These are phyloP conservation scores for Tupaia tana DNA, from an alignment of 2,113 vertebrate species.

Conservation along the genomic window DNA sequence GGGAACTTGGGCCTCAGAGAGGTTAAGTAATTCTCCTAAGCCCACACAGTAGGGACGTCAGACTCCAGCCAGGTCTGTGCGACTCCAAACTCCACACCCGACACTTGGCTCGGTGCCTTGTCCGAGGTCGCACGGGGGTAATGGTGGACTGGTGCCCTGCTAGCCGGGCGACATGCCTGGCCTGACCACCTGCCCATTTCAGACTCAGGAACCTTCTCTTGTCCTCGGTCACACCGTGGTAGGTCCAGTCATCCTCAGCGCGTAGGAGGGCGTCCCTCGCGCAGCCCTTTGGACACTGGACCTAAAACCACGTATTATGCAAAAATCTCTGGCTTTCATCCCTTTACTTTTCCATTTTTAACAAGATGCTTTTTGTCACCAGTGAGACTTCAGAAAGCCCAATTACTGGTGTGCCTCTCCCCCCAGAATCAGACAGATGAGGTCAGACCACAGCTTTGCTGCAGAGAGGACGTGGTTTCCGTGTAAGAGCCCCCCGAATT, in stretches of 20 bases:
- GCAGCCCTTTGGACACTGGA: background rate
- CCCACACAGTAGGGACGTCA: background rate
- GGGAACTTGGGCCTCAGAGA: conserved; percentile 4
- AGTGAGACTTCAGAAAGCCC: background rate
- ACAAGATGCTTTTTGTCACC: background rate
- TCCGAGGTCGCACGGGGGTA: background rate
- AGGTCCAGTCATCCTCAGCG: rapidly evolving
- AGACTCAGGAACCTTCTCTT: background rate
- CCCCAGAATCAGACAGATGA: background rate
- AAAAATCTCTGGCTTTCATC: background rate
- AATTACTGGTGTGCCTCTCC: background rate
- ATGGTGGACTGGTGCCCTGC: background rate
- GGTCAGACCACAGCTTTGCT: background rate
- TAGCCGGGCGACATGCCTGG: background rate
- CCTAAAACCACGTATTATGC: background rate
- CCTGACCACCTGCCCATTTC: background rate
- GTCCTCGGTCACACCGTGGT: background rate
- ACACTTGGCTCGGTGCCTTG: background rate
- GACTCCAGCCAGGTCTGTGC: background rate
- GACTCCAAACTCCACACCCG: background rate
- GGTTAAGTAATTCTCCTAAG: background rate
- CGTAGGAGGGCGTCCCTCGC: background rate
- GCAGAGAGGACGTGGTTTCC: rapidly evolving
- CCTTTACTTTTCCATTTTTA: background rate
- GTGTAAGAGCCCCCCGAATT: background rate